A percentile compares a stretch with the other conserved stretches of the same genome.
phyloP scores from a whole-genome alignment of 2,888 invertebrate species.

The Drosophila sordidapex region DNA sequence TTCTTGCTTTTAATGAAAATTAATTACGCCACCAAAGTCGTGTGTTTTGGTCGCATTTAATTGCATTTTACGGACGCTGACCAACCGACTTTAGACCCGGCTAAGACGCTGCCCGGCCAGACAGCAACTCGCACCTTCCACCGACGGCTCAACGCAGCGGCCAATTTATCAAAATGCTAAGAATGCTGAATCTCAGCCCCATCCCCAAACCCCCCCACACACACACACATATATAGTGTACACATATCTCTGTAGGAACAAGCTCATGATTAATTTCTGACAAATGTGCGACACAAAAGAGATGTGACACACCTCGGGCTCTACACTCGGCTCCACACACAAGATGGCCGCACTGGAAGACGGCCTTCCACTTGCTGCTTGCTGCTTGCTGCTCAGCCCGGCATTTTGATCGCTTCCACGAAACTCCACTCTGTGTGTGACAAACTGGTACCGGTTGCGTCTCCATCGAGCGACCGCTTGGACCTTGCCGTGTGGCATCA shows the following conservation, averaged over 20 bases:
- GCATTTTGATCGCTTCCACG: slow-evolving; percentile 57
- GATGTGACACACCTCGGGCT: slow-evolving; percentile 84
- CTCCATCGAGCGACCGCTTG: slow-evolving; percentile 36
- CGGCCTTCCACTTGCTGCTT: slow-evolving; percentile 9
- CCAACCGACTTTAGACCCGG: slow-evolving; percentile 32
- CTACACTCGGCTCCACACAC: slow-evolving; percentile 35
- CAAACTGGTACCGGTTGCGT: slow-evolving; percentile 58
- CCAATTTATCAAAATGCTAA: slow-evolving; percentile 78
- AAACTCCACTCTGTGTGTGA: slow-evolving; percentile 39
- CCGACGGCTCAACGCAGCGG: slow-evolving; percentile 44
- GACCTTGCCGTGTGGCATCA: slow-evolving; percentile 72
- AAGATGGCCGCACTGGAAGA: slow-evolving; percentile 66
- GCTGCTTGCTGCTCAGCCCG: slow-evolving; percentile 19
- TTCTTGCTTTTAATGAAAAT: slow-evolving; percentile 72
- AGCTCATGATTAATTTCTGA: slow-evolving; percentile 85
- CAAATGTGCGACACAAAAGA: slow-evolving; percentile 84
- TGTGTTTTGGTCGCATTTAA: slow-evolving; percentile 78
- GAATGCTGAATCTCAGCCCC: slow-evolving; percentile 54
- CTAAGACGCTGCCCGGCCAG: slow-evolving; percentile 44
- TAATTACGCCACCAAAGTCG: slow-evolving; percentile 80
- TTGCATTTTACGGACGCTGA: slow-evolving; percentile 70
- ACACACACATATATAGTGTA: slow-evolving; percentile 18
- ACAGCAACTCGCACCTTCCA: slow-evolving; percentile 64
- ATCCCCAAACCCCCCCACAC: slow-evolving; percentile 14
- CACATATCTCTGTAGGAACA: slow-evolving; percentile 54